These are phyloP conservation scores for Varecia variegata DNA, from an alignment of 2,797 vertebrate species.

Conservation along the genomic window DNA sequence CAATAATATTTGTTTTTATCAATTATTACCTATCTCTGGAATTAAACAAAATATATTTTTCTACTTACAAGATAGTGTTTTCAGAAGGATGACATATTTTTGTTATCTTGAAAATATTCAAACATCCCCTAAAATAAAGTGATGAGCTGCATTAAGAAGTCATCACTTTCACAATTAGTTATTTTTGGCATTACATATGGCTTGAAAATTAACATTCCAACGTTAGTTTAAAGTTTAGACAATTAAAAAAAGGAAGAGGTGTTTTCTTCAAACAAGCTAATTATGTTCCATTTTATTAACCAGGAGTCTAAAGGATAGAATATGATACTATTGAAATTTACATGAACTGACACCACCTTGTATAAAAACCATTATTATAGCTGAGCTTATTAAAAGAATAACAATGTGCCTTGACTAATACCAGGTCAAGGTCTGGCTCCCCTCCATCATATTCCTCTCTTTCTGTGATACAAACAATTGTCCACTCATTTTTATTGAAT, in stretches of 20 bases:
- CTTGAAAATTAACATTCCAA: conserved; percentile 41
- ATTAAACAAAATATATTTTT: conserved; percentile 16
- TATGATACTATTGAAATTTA: background rate
- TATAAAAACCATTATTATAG: background rate
- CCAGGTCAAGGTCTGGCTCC: background rate
- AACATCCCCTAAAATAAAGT: conserved; percentile 13
- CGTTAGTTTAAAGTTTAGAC: background rate
- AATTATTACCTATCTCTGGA: background rate
- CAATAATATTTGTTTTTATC: background rate
- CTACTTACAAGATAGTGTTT: conserved; percentile 13
- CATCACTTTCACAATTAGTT: conserved; percentile 29
- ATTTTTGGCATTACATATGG: conserved; percentile 11
- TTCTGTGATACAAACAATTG: background rate
- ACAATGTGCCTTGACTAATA: background rate
- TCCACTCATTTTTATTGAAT: background rate
- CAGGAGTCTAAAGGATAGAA: background rate
- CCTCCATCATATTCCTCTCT: background rate
- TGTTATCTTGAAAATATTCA: conserved; percentile 31
- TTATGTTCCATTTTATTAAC: conserved; percentile 1
- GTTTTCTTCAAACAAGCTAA: background rate
- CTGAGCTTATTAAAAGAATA: background rate
- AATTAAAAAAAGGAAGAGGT: background rate
- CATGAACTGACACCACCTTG: background rate
- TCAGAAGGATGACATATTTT: background rate
- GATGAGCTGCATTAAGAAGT: conserved; percentile 9